Evolutionary conservation across 2,113 vertebrate species (phyloP).

Genomic region (Pachycephala philippinensis): DNA sequence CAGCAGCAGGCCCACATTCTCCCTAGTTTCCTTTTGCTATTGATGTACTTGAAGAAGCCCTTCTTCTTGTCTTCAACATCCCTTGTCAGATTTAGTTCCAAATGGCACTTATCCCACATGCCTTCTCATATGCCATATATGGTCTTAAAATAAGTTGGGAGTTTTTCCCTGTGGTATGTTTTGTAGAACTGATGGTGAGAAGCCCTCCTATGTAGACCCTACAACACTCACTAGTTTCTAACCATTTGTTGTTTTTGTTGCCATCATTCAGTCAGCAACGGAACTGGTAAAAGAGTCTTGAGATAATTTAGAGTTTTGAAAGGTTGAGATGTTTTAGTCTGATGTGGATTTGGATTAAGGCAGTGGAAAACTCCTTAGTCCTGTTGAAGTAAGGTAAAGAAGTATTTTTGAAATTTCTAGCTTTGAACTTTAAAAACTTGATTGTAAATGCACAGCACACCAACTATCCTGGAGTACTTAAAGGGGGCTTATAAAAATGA

Average conservation of each 20-base stretch:
- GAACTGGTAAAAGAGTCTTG: background rate
- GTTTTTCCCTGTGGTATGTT: background rate
- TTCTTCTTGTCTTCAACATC: background rate
- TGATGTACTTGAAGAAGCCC: background rate
- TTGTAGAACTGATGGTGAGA: background rate
- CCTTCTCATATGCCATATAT: background rate
- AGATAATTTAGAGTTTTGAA: background rate
- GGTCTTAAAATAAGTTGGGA: background rate
- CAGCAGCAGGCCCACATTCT: background rate
- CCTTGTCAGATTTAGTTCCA: background rate
- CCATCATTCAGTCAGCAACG: background rate
- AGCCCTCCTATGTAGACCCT: background rate
- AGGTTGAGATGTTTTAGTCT: background rate
- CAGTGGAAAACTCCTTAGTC: background rate
- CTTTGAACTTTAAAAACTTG: background rate
- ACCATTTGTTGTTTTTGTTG: background rate
- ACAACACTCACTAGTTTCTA: background rate
- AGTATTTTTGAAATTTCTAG: background rate
- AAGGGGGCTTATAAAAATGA: background rate
- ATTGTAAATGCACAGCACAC: background rate
- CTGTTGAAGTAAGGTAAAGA: background rate
- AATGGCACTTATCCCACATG: background rate
- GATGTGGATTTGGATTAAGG: background rate
- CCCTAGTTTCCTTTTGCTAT: background rate
- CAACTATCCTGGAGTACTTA: background rate